Evolutionary conservation across 1,140 invertebrate species (phyloP), one percentile per base, ranked within the genome.

Genomic region (Heliconius himera): DNA sequence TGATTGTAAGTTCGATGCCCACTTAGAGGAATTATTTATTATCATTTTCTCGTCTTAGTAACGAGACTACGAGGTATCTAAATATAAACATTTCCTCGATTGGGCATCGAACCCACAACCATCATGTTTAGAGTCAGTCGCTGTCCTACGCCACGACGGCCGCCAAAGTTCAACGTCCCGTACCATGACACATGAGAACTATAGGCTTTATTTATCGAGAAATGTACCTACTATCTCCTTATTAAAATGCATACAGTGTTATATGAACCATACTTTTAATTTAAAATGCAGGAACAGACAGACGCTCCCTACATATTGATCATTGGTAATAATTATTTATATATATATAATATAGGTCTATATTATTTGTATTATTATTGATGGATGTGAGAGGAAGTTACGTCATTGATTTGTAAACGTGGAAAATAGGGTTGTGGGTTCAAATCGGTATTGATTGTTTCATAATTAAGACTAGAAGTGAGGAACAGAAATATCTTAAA

Each of bases 151-250:
- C 60, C 22, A 66, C 4, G 11, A 6, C 13, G n/a, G 8, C 54
- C 26, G 54, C 8, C 54, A 56, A 56, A 56, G 54, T 56, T 56
- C 54, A 56, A 56, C 54, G 54, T 22, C 54, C 54, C n/a, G 20
- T 54, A n/a, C 51, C 82, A 84, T 85, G 87, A 86, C 82, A 81
- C 83, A 88, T 85, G 85, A 77, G 84, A 87, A 84, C 82, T 66
- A 70, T 36, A 70, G 76, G 74, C 76, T 83, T 86, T 83, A 76
- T 78, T 75, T 84, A 77, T 80, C 73, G 78, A 84, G 84, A 88
- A 85, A 81, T 82, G 79, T 74, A 66, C n/a, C 60, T n/a, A 74
- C 87, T 88, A 85, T 88, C 87, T 80, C 85, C 79, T 76, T 18
- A 85, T 87, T 87, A 85, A 87, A 84, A 88, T 88, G 83, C 87